Base-by-base conservation (phyloP, 2,797 vertebrate genomes). In the Lagodon rhomboides region DNA sequence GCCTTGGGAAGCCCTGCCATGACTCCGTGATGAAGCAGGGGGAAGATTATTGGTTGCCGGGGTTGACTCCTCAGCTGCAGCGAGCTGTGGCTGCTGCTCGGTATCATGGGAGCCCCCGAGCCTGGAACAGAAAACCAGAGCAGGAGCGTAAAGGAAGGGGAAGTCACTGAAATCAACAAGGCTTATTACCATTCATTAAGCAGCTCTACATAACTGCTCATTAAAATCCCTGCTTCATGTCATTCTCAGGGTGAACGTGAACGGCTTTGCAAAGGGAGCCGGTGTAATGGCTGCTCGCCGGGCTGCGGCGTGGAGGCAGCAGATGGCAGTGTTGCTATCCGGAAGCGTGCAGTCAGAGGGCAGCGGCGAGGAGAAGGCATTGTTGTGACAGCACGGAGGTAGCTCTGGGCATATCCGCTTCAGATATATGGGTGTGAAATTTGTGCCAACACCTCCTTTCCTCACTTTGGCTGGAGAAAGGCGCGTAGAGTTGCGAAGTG, bases 251-350 rank as follows among this genome's bases (percentile, higher is more conserved):
- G 12, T 34, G 47, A 27, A 1, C 27, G 16, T 34, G 12, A 23
- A 23, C 12, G 51, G 16, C 30, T 58, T 34, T 17, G 1, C 25
- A 30, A 27, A 20, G n/a, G 41, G 27, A 46, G 58, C 58, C 2
- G 49, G n/a, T 46, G 15, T 61, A 43, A 22, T 1, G 46, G n/a
- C 17, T 1, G 51, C 18, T 20, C 56, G 1, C 0, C 12, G 60
- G 70, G 82, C 30, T 30, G 27, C 11, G 3, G 34, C 6, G 12
- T n/a, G 38, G 30, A 23, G 41, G 5, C 93, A 89, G 79, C 84
- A 93, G 92, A 75, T 79, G 93, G 92, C 87, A 92, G 83, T 92
- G 83, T 93, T 94, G 89, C 78, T 84, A 34, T 91, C 77, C 71
- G 77, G 49, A 80, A 69, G 0, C 18, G 2, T 54, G 63, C 46